Percentiles rank a stretch among this genome's conserved stretches.
phyloP scores from a whole-genome alignment of 2,888 invertebrate genomes.

The Crematogaster levior region DNA sequence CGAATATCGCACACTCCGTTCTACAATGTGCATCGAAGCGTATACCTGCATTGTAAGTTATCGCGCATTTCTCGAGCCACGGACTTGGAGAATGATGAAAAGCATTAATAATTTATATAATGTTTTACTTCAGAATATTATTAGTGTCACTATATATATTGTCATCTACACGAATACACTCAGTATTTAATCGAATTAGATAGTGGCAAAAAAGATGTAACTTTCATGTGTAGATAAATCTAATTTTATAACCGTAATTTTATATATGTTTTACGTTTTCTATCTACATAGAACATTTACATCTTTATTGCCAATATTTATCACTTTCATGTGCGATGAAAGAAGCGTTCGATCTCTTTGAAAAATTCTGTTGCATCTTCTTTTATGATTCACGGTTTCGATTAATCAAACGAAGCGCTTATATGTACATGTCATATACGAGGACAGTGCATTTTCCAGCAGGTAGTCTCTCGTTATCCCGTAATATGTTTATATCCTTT shows the following conservation, averaged over 20 bases:
- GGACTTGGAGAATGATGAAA: background rate
- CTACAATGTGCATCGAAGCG: slow-evolving; percentile 22
- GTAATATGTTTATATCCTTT: slow-evolving; percentile 72
- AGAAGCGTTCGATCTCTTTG: background rate
- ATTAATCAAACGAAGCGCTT: slow-evolving; percentile 50
- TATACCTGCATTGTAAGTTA: background rate
- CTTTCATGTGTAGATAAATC: background rate
- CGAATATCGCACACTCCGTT: slow-evolving; percentile 44
- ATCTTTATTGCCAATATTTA: background rate
- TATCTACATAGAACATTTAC: background rate
- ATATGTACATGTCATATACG: background rate
- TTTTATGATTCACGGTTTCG: slow-evolving; percentile 20
- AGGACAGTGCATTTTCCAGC: slow-evolving; percentile 25
- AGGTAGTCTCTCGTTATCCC: slow-evolving; percentile 63
- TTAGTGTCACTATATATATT: background rate
- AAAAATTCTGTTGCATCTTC: background rate
- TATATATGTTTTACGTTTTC: background rate
- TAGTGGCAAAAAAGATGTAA: background rate
- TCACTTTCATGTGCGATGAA: background rate
- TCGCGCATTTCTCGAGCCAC: background rate
- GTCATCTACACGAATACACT: background rate
- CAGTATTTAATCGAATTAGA: background rate
- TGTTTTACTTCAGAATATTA: background rate
- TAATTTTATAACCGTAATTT: background rate
- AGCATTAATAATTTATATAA: background rate